These are phyloP conservation scores for Recurvirostra avosetta DNA, from an alignment of 2,113 vertebrate genomes.

Conservation along the genomic window DNA sequence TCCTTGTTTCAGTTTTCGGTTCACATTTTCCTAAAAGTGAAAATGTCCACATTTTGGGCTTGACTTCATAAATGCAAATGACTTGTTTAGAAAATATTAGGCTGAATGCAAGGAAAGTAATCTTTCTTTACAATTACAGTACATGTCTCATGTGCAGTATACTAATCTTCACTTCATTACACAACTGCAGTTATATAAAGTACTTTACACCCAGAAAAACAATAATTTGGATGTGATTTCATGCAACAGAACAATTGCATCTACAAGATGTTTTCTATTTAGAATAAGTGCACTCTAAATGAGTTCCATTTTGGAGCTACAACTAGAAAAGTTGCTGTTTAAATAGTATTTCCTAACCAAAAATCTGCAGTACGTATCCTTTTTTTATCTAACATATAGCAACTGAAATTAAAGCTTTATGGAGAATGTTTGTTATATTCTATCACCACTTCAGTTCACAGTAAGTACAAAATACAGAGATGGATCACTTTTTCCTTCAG, in stretches of 20 bases:
- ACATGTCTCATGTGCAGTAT: background rate
- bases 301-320: constrained; percentile 53
- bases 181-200: constrained; percentile 27
- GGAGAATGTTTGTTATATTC: background rate
- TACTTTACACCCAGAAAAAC: constrained; percentile 32
- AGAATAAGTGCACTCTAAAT: constrained; percentile 43
- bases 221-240: constrained; percentile 60
- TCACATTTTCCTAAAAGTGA: background rate
- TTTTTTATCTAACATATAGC: background rate
- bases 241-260: constrained; percentile 34
- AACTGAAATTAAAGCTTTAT: background rate
- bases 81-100: background rate
- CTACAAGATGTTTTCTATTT: constrained; percentile 30
- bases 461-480: background rate
- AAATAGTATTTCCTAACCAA: constrained; percentile 15
- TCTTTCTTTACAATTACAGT: constrained; percentile 20
- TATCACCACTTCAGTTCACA: background rate
- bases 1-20: background rate
- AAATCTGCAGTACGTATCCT: background rate
- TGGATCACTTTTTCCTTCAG: background rate
- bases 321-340: constrained; percentile 26
- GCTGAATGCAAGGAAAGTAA: background rate
- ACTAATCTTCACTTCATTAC: constrained; percentile 48
- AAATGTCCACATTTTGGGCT: background rate
- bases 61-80: background rate